phyloP scores from a whole-genome alignment of 2,797 vertebrate genomes.

The Chelon labrosus region DNA sequence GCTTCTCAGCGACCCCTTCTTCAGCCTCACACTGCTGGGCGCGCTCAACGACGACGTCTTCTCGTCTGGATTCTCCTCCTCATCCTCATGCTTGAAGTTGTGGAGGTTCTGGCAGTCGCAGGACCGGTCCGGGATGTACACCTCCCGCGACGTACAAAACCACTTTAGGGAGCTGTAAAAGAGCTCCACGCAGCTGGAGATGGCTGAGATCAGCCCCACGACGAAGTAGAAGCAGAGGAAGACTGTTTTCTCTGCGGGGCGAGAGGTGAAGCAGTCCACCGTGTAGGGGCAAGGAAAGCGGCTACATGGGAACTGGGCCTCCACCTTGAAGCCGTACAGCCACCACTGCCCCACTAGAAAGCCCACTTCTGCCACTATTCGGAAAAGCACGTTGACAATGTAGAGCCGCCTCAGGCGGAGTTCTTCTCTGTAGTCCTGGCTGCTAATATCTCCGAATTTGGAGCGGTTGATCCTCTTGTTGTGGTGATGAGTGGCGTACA shows the following conservation, averaged over 20 bases:
- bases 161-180: constrained; percentile 73
- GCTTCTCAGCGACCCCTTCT: constrained; percentile 32
- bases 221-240: constrained; percentile 94
- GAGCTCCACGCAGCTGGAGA: constrained; percentile 88
- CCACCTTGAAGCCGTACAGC: constrained; percentile 91
- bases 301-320: constrained; percentile 87
- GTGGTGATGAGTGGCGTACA: constrained; percentile 89
- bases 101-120: constrained; percentile 54
- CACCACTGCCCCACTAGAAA: constrained; percentile 88
- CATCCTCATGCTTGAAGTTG: constrained; percentile 16
- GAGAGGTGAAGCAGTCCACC: constrained; percentile 94
- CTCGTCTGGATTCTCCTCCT: background rate
- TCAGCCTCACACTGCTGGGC: constrained; percentile 22
- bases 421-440: background rate
- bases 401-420: constrained; percentile 82
- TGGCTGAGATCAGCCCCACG: constrained; percentile 87
- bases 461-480: constrained; percentile 69
- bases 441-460: rapidly evolving
- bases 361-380: constrained; percentile 87
- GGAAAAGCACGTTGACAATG: constrained; percentile 87
- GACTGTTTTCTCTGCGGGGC: constrained; percentile 93
- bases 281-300: constrained; percentile 90
- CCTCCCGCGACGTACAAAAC: constrained; percentile 34
- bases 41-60: background rate
- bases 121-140: rapidly evolving